These are phyloP conservation scores for Parnassius mnemosyne DNA, from an alignment of 2,888 invertebrate species.

Conservation along the genomic window DNA sequence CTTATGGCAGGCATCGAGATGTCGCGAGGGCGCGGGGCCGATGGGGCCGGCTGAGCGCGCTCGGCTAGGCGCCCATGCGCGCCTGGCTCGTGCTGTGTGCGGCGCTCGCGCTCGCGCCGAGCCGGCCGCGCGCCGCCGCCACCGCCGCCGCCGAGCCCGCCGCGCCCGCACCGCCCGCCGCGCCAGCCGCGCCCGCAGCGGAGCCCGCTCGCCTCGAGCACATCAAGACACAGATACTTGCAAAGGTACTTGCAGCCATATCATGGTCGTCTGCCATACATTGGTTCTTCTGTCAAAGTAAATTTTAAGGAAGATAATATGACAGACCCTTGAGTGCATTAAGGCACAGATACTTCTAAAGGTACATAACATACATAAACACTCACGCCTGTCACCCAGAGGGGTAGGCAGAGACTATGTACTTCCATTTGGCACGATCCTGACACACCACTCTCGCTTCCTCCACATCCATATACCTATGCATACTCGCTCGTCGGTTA, in stretches of 20 bases:
- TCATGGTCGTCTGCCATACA: too few relatives aligned
- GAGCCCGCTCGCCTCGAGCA: conserved; percentile 36
- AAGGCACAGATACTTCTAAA: background rate
- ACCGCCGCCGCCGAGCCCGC: conserved; percentile 33
- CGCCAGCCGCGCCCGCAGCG: conserved; percentile 28
- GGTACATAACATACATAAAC: too few relatives aligned
- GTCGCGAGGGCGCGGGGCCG: conserved; percentile 68
- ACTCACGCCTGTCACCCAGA: too few relatives aligned
- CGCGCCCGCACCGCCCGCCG: conserved; percentile 28
- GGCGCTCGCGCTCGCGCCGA: conserved; percentile 65
- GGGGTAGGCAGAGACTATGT: too few relatives aligned
- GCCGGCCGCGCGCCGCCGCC: conserved; percentile 69
- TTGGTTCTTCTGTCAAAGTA: too few relatives aligned
- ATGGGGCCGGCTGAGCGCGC: conserved; percentile 73
- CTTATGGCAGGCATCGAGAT: conserved; percentile 61
- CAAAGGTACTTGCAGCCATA: conserved; percentile 31
- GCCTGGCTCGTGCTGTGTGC: conserved; percentile 76
- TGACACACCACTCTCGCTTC: too few relatives aligned
- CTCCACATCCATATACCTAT: too few relatives aligned
- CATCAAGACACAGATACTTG: conserved; percentile 38
- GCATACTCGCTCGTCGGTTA: too few relatives aligned
- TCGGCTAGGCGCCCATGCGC: conserved; percentile 74
- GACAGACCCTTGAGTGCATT: too few relatives aligned
- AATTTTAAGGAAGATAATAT: too few relatives aligned
- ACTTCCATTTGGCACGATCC: too few relatives aligned